phyloP scores from a whole-genome alignment of 2,888 invertebrate genomes.

The Drosophila anomelani region DNA sequence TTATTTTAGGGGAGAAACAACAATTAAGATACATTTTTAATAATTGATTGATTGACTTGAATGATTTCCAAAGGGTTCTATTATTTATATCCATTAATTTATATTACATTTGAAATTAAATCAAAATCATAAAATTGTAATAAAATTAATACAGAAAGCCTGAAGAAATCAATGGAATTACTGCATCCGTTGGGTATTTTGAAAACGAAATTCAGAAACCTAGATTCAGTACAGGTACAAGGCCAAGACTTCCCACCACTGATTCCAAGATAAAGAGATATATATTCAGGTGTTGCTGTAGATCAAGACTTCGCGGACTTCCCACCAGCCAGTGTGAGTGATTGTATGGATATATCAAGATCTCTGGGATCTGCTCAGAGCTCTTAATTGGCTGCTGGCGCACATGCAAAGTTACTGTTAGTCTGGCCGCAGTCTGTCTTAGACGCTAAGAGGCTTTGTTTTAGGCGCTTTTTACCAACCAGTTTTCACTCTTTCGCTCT shows the following conservation, averaged over 20 bases:
- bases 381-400: constrained; percentile 8
- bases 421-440: constrained; percentile 18
- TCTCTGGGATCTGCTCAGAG: background rate
- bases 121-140: too few relatives aligned
- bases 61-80: background rate
- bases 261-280: background rate
- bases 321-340: background rate
- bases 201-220: too few relatives aligned
- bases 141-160: too few relatives aligned
- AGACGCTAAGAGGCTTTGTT: constrained; percentile 10
- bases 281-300: too few relatives aligned
- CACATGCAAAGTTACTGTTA: constrained; percentile 21
- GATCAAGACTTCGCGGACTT: background rate
- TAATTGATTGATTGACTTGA: background rate
- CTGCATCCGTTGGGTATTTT: too few relatives aligned
- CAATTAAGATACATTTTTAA: background rate
- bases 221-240: too few relatives aligned
- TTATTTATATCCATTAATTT: background rate
- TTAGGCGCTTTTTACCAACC: constrained; percentile 2
- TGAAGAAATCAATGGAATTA: too few relatives aligned
- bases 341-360: background rate
- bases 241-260: background rate
- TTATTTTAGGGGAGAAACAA: background rate
- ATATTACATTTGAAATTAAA: too few relatives aligned
- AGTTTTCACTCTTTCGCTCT: constrained; percentile 29